Percentiles rank a stretch among this genome's conserved stretches.
Conservation (phyloP, 2,113 vertebrate species). For the Gavialis gangeticus region DNA sequence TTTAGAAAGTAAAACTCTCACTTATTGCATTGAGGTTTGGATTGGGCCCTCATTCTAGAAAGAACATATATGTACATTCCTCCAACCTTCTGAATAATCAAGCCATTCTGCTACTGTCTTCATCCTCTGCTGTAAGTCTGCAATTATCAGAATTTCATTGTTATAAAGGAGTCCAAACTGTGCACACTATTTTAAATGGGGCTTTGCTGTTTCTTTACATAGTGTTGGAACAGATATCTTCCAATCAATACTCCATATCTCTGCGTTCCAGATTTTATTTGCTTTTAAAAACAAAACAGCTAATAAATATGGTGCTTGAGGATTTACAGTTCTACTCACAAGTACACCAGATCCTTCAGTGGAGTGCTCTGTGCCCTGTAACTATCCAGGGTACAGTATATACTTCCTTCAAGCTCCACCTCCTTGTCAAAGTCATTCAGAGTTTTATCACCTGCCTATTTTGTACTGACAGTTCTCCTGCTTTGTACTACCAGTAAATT, state of each 20-base stretch:
- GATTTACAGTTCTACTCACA: slow-evolving; percentile 16
- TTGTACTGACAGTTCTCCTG: slow-evolving; percentile 23
- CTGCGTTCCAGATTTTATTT: neutral
- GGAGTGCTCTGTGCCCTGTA: neutral
- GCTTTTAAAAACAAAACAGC: slow-evolving; percentile 3
- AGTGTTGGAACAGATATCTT: neutral
- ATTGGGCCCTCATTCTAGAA: neutral
- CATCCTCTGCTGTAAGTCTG: neutral
- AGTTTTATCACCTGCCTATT: slow-evolving; percentile 44
- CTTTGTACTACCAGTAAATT: slow-evolving; percentile 41
- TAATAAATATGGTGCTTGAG: neutral
- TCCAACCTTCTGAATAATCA: slow-evolving; percentile 49
- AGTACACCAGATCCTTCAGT: neutral
- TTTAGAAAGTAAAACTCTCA: neutral
- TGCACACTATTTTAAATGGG: neutral
- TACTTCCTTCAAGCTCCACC: slow-evolving; percentile 27
- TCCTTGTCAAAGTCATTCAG: slow-evolving; percentile 50
- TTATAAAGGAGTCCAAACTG: neutral
- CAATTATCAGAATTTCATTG: slow-evolving; percentile 8
- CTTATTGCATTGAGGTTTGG: neutral
- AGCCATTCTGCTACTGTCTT: slow-evolving; percentile 15
- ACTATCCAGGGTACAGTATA: neutral
- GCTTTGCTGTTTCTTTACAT: neutral
- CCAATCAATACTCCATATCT: neutral
- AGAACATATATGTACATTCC: neutral